Base-by-base conservation (phyloP, 1,140 invertebrate species). In the Amyelois transitella region DNA sequence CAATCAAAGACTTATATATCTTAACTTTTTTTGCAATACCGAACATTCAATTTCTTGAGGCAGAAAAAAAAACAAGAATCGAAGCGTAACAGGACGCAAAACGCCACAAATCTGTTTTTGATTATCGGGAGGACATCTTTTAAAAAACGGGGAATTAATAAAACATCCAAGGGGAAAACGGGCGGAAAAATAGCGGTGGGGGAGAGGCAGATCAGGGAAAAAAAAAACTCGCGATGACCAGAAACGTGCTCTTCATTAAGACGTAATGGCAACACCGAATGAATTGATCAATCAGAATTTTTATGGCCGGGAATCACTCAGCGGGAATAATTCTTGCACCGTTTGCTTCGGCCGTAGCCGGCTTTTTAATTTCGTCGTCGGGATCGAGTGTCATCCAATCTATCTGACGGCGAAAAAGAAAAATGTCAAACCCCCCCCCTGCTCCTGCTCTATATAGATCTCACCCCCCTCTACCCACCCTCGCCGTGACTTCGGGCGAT, bases 271-370 rank as follows among this genome's bases (percentile, higher is more conserved):
- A 83, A 83, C 78, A 77, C 68, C 72, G 77, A 71, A 87, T 83
- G 84, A 85, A 87, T 87, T 87, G 84, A 87, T 87, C 84, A 87
- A 87, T 85, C 81, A 85, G 75, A 83, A 83, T 77, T 85, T 87
- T 85, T 87, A 87, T 87, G 81, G 79, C 63, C 75, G 55, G 68
- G 78, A 86, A 86, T 86, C 83, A 86, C 81, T 84, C 80, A 86
- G 81, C 78, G 81, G 80, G 83, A 86, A 86, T 86, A 82, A 86
- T 86, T 85, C 80, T 67, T 62, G 60, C 72, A 70, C 73, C 79
- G 68, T 82, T 82, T 72, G 79, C 70, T 72, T 60, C 79, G 76
- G 77, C 83, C 82, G 83, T 86, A 80, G 80, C 79, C 78, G 73
- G 65, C 79, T 75, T 85, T 86, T 86, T 86, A 85, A 86, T 86